A percentile compares a stretch with the other conserved stretches of the same genome.
Conservation (phyloP, 2,113 vertebrate genomes). For the Marmota flaviventris region DNA sequence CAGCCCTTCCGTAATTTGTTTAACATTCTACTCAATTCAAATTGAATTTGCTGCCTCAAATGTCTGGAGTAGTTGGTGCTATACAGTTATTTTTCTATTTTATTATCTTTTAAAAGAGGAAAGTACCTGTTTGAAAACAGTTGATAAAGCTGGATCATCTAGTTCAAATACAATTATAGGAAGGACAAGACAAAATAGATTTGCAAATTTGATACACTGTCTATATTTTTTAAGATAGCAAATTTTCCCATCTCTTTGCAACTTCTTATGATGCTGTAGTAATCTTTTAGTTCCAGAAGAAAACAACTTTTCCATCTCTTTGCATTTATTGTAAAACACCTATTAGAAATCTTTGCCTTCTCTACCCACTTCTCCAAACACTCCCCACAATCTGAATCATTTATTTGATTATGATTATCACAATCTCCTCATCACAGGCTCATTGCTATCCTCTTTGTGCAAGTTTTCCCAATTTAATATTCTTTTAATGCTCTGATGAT, state of each 20-base stretch:
- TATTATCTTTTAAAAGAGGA: neutral
- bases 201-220: neutral
- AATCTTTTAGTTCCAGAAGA: neutral
- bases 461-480: neutral
- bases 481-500: neutral
- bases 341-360: neutral
- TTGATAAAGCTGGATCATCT: neutral
- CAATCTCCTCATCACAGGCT: neutral
- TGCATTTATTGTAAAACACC: neutral
- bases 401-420: neutral
- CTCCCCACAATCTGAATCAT: neutral
- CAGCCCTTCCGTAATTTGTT: neutral
- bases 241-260: neutral
- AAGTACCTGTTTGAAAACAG: neutral
- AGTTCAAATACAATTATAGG: neutral
- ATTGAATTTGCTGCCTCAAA: neutral
- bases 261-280: neutral
- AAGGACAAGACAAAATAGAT: neutral
- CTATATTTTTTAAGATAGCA: neutral
- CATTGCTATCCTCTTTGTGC: neutral
- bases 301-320: neutral
- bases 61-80: neutral
- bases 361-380: neutral
- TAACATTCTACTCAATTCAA: neutral
- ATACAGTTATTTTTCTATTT: neutral